A percentile compares a stretch with the other conserved stretches of the same genome.
These are phyloP conservation scores for Erpornis zantholeuca DNA, from an alignment of 2,113 vertebrate genomes.

Conservation along the genomic window DNA sequence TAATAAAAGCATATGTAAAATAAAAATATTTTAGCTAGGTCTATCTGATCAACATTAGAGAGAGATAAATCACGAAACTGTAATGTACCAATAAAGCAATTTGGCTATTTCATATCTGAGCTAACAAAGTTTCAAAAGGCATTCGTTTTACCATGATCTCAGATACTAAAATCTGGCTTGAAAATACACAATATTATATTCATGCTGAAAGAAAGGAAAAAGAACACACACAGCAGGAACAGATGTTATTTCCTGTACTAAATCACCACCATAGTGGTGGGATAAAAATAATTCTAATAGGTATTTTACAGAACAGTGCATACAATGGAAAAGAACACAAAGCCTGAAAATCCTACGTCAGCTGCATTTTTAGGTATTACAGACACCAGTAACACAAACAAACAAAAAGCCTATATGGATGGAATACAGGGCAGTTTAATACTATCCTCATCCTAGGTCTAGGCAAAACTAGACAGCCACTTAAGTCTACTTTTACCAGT, in stretches of 20 bases:
- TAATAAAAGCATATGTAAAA: neutral
- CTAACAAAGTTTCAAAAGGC: neutral
- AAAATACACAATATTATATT: slow-evolving; percentile 28
- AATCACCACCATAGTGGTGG: neutral
- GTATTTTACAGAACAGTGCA: neutral
- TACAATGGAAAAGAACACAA: neutral
- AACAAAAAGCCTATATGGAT: neutral
- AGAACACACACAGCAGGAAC: neutral
- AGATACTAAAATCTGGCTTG: neutral
- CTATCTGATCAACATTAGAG: neutral
- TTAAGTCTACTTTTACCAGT: neutral
- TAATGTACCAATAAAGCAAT: neutral
- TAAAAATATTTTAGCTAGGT: neutral
- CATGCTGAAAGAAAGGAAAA: slow-evolving; percentile 9
- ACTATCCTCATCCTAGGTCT: neutral
- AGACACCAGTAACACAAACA: neutral
- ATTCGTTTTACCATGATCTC: neutral
- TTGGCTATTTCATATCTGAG: neutral
- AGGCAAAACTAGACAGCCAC: neutral
- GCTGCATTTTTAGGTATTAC: neutral
- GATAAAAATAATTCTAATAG: slow-evolving; percentile 7
- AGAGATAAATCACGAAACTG: neutral
- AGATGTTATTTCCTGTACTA: slow-evolving; percentile 41
- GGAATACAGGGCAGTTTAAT: neutral
- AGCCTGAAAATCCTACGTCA: neutral